A percentile compares a stretch with the other conserved stretches of the same genome.
Conservation (phyloP, 2,797 vertebrate genomes). For the Lycodopsis pacificus region DNA sequence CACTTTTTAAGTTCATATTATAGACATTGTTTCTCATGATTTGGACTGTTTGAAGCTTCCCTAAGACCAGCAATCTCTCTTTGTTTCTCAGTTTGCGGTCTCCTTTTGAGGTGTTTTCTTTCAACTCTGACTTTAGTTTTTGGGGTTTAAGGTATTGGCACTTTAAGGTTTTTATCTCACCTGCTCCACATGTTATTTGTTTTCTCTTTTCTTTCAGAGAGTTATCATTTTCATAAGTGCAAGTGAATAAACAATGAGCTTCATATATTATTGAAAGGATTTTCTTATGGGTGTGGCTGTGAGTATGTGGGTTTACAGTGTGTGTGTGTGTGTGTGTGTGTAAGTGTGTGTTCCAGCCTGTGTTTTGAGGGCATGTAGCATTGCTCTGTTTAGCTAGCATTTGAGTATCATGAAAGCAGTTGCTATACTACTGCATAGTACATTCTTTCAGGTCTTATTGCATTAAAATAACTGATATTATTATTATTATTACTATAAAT, state of each 20-base stretch:
- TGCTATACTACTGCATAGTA: neutral
- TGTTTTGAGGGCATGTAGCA: neutral
- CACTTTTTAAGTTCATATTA: slow-evolving; percentile 21
- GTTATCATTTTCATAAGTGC: slow-evolving; percentile 55
- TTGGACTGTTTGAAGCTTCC: slow-evolving; percentile 24
- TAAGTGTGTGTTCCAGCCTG: neutral
- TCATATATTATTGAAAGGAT: slow-evolving; percentile 53
- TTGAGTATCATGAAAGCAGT: slow-evolving; percentile 3
- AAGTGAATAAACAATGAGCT: slow-evolving; percentile 55
- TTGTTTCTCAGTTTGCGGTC: slow-evolving; percentile 20
- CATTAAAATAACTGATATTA: slow-evolving; percentile 20
- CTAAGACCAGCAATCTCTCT: slow-evolving; percentile 6
- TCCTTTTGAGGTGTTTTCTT: slow-evolving; percentile 32
- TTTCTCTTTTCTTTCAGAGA: slow-evolving; percentile 36
- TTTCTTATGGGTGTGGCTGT: slow-evolving; percentile 20
- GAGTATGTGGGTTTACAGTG: slow-evolving; percentile 9
- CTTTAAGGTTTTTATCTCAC: slow-evolving; percentile 47
- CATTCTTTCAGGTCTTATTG: slow-evolving; percentile 18
- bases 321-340: neutral
- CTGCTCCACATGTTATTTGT: slow-evolving; percentile 55
- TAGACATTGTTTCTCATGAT: slow-evolving; percentile 38
- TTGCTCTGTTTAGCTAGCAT: neutral
- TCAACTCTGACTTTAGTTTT: slow-evolving; percentile 59
- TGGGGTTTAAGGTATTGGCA: slow-evolving; percentile 52
- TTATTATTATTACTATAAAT: neutral